A percentile compares a stretch with the other conserved stretches of the same genome.
Conservation (phyloP, 1,140 invertebrate species). For the Zophobas morio region DNA sequence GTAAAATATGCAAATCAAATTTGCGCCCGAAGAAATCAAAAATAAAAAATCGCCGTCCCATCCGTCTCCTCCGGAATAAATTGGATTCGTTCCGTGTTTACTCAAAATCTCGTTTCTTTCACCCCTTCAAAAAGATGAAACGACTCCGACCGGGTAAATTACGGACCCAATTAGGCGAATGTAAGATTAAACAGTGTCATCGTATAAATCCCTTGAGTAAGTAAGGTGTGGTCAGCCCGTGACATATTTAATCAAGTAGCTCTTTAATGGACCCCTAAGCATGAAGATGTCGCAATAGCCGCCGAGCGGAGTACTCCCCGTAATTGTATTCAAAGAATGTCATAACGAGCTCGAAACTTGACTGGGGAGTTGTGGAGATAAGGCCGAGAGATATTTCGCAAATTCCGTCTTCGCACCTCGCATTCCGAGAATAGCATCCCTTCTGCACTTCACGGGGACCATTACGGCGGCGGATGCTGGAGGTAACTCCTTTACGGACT, state of each 20-base stretch:
- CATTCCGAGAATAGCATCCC: conserved; percentile 45
- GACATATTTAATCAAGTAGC: conserved; percentile 52
- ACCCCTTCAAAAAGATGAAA: conserved; percentile 28
- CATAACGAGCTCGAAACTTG: conserved; percentile 36
- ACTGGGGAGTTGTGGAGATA: conserved; percentile 45
- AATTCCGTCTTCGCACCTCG: conserved; percentile 50
- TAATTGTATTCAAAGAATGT: conserved; percentile 32
- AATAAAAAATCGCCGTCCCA: conserved; percentile 36
- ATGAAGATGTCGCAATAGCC: conserved; percentile 49
- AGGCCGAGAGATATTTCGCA: conserved; percentile 49
- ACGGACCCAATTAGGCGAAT: conserved; percentile 41
- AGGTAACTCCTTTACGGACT: conserved; percentile 44
- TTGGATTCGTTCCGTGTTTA: conserved; percentile 32
- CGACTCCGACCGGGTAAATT: conserved; percentile 29
- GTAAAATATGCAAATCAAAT: conserved; percentile 39
- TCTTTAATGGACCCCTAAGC: conserved; percentile 48
- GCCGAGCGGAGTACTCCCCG: conserved; percentile 24
- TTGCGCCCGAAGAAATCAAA: conserved; percentile 23
- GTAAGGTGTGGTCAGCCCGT: conserved; percentile 49
- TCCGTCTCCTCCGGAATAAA: conserved; percentile 28
- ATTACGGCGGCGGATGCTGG: conserved; percentile 14
- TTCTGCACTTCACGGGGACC: conserved; percentile 15
- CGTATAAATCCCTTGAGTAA: conserved; percentile 47
- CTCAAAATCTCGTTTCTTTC: conserved; percentile 38
- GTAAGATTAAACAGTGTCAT: conserved; percentile 45